phyloP scores from a whole-genome alignment of 1,140 invertebrate genomes.

The Chelonus insularis region DNA sequence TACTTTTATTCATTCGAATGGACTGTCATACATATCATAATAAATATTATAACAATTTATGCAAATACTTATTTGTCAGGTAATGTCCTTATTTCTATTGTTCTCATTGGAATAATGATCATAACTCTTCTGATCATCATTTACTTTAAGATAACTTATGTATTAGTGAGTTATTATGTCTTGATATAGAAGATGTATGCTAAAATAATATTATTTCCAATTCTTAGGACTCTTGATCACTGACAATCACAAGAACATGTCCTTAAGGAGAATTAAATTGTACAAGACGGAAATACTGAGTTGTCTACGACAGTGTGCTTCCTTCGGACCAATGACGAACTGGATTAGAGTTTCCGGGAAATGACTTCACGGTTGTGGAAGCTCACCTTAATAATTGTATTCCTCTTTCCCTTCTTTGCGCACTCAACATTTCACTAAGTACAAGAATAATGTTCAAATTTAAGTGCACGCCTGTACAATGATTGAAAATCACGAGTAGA shows the following conservation, averaged over 20 bases:
- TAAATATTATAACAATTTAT: not conserved
- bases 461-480: no score
- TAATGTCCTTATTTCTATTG: no score
- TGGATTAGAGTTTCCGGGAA: constrained; percentile 37
- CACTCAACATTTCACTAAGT: constrained; percentile 25
- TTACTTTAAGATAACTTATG: no score
- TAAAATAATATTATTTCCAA: no score
- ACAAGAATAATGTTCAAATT: not conserved
- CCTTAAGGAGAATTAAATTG: constrained; percentile 16
- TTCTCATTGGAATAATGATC: no score
- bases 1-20: not conserved
- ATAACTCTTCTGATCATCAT: no score
- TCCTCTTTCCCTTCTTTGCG: constrained; percentile 24
- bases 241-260: not conserved
- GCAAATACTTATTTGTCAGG: not conserved
- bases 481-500: no score
- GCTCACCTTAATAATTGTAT: constrained; percentile 28
- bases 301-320: constrained; percentile 29
- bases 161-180: no score
- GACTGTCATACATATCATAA: not conserved
- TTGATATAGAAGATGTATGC: no score
- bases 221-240: no score
- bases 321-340: constrained; percentile 36
- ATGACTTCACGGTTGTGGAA: constrained; percentile 34
- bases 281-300: constrained; percentile 29